Conservation (phyloP, 2,888 invertebrate genomes). For the Cheilosia variabilis region DNA sequence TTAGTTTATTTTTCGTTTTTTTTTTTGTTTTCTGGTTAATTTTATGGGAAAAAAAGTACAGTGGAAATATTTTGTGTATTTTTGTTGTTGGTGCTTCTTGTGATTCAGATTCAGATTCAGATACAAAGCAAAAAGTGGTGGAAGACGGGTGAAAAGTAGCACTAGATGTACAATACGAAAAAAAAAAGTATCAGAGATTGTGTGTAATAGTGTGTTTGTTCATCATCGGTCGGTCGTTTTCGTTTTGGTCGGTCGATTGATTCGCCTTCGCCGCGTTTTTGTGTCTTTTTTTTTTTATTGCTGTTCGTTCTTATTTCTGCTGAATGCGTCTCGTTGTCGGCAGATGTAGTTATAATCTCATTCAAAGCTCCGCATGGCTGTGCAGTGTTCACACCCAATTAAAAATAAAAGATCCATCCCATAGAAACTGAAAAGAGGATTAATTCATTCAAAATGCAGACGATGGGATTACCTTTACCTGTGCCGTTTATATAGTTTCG, state of each 20-base stretch:
- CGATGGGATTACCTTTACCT: slow-evolving; percentile 74
- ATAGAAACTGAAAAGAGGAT: slow-evolving; percentile 49
- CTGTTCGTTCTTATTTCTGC: neutral
- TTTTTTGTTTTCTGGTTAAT: slow-evolving; percentile 36
- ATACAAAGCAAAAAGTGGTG: slow-evolving; percentile 57
- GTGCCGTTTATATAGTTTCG: slow-evolving; percentile 25
- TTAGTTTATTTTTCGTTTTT: slow-evolving; percentile 12
- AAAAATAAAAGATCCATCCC: slow-evolving; percentile 19
- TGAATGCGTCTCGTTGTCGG: slow-evolving; percentile 25
- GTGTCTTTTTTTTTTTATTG: neutral
- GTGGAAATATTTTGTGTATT: slow-evolving; percentile 62
- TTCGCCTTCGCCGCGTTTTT: slow-evolving; percentile 67
- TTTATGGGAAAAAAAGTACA: slow-evolving; percentile 64
- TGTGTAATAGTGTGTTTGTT: slow-evolving; percentile 54
- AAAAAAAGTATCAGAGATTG: slow-evolving; percentile 50
- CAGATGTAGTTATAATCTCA: slow-evolving; percentile 25
- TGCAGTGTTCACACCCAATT: slow-evolving; percentile 34
- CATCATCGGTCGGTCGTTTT: slow-evolving; percentile 28
- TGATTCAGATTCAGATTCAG: slow-evolving; percentile 54
- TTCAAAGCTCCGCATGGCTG: slow-evolving; percentile 28
- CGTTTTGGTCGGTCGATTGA: slow-evolving; percentile 47
- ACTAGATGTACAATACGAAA: slow-evolving; percentile 50
- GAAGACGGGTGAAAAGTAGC: slow-evolving; percentile 47
- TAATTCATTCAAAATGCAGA: slow-evolving; percentile 58
- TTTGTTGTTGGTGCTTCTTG: slow-evolving; percentile 21